Percentiles rank a stretch among this genome's conserved stretches.
Evolutionary conservation across 2,113 vertebrate genomes (phyloP).

Genomic region (Bos javanicus): DNA sequence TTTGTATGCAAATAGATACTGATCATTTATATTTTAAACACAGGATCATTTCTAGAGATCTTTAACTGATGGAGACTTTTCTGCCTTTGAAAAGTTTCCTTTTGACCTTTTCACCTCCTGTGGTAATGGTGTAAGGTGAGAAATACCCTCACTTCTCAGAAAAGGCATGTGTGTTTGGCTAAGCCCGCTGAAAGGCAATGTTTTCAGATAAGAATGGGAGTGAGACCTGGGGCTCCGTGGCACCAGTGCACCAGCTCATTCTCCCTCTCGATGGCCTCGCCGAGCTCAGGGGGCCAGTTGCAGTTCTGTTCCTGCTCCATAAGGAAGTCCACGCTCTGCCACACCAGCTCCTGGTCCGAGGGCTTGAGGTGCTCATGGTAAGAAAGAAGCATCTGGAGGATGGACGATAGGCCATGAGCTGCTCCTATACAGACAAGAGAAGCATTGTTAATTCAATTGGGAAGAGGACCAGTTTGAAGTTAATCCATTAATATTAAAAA

Average conservation of each 20-base stretch:
- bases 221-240: conserved; percentile 90
- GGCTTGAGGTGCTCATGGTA: conserved; percentile 89
- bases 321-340: conserved; percentile 93
- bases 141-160: not conserved
- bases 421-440: conserved; percentile 80
- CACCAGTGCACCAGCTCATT: conserved; percentile 94
- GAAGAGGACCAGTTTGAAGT: not conserved
- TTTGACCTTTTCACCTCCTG: not conserved
- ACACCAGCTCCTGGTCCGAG: conserved; percentile 89
- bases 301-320: conserved; percentile 94
- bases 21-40: not conserved
- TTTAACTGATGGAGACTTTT: not conserved
- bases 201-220: not conserved
- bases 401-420: conserved; percentile 91
- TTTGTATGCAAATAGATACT: not conserved
- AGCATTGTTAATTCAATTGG: not conserved
- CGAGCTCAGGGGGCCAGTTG: conserved; percentile 93
- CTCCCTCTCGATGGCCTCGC: conserved; percentile 89
- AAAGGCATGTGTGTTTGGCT: not conserved
- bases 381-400: conserved; percentile 93
- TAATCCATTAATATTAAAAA: not conserved
- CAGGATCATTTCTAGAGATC: not conserved
- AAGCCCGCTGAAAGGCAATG: not conserved
- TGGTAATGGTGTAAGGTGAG: not conserved
- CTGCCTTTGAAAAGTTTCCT: not conserved